Evolutionary conservation across 23 tunicate genomes (phyloP), one percentile per base, ranked within the genome.

Genomic region (Aplidium turbinatum): DNA sequence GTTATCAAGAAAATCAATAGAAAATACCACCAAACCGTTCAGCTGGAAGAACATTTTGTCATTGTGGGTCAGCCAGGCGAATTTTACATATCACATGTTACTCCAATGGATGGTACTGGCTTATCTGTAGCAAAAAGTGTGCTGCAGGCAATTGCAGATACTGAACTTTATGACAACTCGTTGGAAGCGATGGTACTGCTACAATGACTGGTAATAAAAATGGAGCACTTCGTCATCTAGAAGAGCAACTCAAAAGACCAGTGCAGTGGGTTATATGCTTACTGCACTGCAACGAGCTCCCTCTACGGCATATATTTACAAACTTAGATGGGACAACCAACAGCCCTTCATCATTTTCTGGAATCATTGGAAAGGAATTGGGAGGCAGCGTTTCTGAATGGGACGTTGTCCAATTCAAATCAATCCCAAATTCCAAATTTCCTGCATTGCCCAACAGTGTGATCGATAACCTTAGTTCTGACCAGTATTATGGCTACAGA

Each of bases 1-100:
- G 36, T 26, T 6, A 6, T 20, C n/a, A 29, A 36, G n/a, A 60
- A 60, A 27, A 20, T 60, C 35, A 30, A 60, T 60, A 27, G 36
- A 60, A 60, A 60, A 29, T 60, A 60, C 68, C 36, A 60, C 35
- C 68, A 60, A 26, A 60, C 29, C 7, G 38, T 60, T 27, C 36
- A 60, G n/a, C 35, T 29, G 13, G 68, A 60, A 60, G 68, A 60
- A 60, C 68, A 60, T 20, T 26, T 28, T 30, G 38, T 4, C n/a
- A 29, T 60, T 60, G 35, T 60, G 36, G 68, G 36, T 27, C 7
- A 60, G 36, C 68, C 36, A 60, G 68, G 68, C 7, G 61, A 20
- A 54, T 54, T 54, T 20, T 54, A 54, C 21, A 16, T 54, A 25
- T n/a, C 61, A 54, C 61, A 54, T 54, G 61, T n/a, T 54, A 11